These are phyloP conservation scores for Pentamera pediparva DNA, from an alignment of 53 echinoderm and acorn worm genomes.

Conservation along the genomic window DNA sequence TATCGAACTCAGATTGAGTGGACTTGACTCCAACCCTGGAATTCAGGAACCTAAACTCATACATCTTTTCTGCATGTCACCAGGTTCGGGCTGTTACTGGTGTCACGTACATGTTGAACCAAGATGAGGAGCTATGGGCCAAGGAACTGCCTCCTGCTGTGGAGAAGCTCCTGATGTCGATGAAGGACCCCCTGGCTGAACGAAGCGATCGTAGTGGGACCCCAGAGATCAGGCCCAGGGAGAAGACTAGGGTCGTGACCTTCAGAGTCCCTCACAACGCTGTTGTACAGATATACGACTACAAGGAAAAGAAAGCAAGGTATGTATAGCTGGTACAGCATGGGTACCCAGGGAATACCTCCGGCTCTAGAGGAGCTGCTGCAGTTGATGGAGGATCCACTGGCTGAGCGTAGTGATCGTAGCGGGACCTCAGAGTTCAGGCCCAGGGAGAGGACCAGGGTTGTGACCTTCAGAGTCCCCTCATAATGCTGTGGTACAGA, in stretches of 20 bases:
- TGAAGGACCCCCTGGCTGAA: conserved; percentile 86
- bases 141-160: conserved; percentile 97
- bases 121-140: conserved; percentile 97
- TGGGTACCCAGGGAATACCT: conserved; percentile 88
- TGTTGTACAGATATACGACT: conserved; percentile 96
- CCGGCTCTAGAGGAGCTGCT: conserved; percentile 90
- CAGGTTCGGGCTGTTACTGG: conserved; percentile 90
- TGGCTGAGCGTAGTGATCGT: conserved; percentile 83
- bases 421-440: conserved; percentile 32
- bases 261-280: conserved; percentile 95
- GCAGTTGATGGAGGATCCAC: conserved; percentile 70
- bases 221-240: conserved; percentile 39
- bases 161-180: conserved; percentile 73
- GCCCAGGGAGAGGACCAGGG: conserved; percentile 61
- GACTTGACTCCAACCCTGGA: too few relatives aligned
- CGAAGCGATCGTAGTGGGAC: conserved; percentile 62
- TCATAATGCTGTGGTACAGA: conserved; percentile 92
- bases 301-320: conserved; percentile 99
- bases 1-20: too few relatives aligned
- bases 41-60: too few relatives aligned
- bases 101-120: conserved; percentile 92
- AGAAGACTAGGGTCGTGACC: conserved; percentile 68
- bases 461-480: conserved; percentile 81
- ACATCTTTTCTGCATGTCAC: too few relatives aligned
- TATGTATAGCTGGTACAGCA: too few relatives aligned